Base-by-base conservation (phyloP, 2,888 invertebrate species). In the Adelognathus sp. region DNA sequence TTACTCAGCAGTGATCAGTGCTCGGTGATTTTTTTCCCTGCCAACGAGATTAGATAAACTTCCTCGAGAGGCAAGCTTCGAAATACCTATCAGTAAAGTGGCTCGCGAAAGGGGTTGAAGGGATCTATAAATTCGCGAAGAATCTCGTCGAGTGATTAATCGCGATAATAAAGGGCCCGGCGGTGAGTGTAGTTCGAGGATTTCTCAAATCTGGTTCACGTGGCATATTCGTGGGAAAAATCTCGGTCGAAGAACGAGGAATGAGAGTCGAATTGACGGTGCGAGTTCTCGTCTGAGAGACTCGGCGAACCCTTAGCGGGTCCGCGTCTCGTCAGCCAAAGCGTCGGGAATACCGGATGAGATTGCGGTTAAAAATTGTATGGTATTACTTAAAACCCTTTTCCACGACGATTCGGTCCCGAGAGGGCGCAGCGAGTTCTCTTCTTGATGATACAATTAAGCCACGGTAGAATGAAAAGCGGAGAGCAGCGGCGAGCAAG, bases 391-490 rank as follows among this genome's bases (percentile, higher is more conserved):
- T 89, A 87, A 88, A 86, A 81, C 86, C 84, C 84, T 71, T 79
- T 67, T 71, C 83, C 79, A 82, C 82, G 84, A 86, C 86, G 85
- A 86, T 71, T 76, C 69, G 36, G 60, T 29, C 54, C n/a, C n/a
- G n/a, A n/a, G 63, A 27, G 61, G 69, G 71, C 64, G 60, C 75
- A 24, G 58, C 73, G 82, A 77, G 66, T 80, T 77, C 74, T 67
- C 77, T 79, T 82, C 82, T 80, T 91, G 90, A 91, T 91, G 90
- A 91, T 90, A 90, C 91, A 91, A 91, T 91, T 91, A 91, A 91
- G 88, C 86, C 73, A 21, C 54, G 44, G 44, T 52, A 67, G 54
- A 77, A 76, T 58, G 76, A 58, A 39, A n/a, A 29, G 27, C 39
- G 36, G 67, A 58, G 74, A 56, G 70, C 54, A 60, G 85, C 81